Evolutionary conservation across 2,797 vertebrate genomes (phyloP).

Genomic region (Oreochromis mossambicus): DNA sequence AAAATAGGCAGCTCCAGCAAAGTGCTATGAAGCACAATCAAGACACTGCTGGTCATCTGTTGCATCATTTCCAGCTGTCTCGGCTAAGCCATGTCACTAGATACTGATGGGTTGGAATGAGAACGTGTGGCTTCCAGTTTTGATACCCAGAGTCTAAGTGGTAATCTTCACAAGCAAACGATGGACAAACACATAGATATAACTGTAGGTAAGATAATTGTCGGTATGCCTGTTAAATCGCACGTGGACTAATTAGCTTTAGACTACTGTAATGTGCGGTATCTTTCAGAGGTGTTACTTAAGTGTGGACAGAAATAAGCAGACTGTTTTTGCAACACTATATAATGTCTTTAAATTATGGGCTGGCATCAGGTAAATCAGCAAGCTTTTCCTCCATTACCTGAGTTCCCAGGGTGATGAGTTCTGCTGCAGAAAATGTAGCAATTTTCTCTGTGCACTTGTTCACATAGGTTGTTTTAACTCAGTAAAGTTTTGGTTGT

Average conservation of each 20-base stretch:
- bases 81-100: neutral
- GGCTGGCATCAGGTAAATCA: neutral
- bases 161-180: neutral
- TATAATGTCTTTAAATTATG: neutral
- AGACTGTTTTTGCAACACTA: neutral
- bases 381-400: neutral
- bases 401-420: neutral
- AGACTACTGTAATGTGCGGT: too few relatives aligned
- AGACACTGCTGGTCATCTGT: neutral
- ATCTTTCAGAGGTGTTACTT: neutral
- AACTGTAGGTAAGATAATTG: neutral
- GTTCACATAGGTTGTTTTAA: neutral
- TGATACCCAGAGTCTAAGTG: neutral
- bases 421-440: neutral
- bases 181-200: neutral
- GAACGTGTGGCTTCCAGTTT: rapidly evolving
- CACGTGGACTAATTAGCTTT: neutral
- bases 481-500: neutral
- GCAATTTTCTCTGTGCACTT: neutral
- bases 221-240: neutral
- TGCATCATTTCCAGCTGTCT: neutral
- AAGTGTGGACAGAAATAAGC: neutral
- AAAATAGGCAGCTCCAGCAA: neutral
- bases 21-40: neutral
- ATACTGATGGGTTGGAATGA: rapidly evolving